Evolutionary conservation across 2,888 invertebrate species (phyloP), one percentile per base, ranked within the genome.

Genomic region (Cylloceria caligata): DNA sequence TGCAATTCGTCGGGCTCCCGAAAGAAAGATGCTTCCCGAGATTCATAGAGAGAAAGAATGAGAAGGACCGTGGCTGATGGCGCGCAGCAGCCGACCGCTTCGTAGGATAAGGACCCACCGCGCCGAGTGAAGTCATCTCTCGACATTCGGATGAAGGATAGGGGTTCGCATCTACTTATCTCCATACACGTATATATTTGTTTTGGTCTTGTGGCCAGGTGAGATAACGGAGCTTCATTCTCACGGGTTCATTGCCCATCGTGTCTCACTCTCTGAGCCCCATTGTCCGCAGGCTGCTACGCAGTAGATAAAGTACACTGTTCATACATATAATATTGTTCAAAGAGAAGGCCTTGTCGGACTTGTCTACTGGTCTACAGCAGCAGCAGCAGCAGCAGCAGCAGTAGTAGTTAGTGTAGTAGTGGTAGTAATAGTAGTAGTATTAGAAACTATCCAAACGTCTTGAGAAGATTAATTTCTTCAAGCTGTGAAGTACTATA

Each of bases 401-500:
- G 49, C 49, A n/a, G 16, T 16, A n/a, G 24, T 13, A 13, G 13
- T 21, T n/a, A n/a, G n/a, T n/a, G n/a, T n/a, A n/a, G n/a, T n/a
- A n/a, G n/a, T n/a, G n/a, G n/a, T n/a, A n/a, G n/a, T 13, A 11
- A 7, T 16, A 36, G 34, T 13, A 30, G 45, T 27, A 47, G 47
- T 47, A 49, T 65, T 71, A 55, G 67, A 81, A 74, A 81, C 74
- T 71, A 71, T 78, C 67, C 75, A 72, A 71, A 71, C 75, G 65
- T 60, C 67, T 72, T 60, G 74, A 75, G 60, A 82, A 79, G 82
- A 82, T 82, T 82, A 82, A 82, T 82, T 82, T 79, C 78, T 79
- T 71, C 67, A 27, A 60, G 74, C 49, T 68, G 52, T 45, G 24
- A 57, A 62, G 68, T 39, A 16, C 16, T 24, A 47, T 24, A 64